Base-by-base conservation (phyloP, 2,797 vertebrate genomes). In the Xerus rutilus region DNA sequence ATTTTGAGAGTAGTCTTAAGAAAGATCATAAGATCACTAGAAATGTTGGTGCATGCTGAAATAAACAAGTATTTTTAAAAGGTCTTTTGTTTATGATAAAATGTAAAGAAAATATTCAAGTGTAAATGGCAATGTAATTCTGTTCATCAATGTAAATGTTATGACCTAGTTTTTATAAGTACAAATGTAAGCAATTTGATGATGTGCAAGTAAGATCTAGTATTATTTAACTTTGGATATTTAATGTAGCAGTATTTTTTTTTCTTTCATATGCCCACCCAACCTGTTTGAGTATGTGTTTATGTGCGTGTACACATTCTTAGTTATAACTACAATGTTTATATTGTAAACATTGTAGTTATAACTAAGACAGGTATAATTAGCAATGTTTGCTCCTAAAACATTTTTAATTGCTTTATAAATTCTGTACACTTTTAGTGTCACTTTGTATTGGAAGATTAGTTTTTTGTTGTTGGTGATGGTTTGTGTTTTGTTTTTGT, bases 361-460 rank as follows among this genome's bases (percentile, higher is more conserved):
- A 57, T 57, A 57, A 57, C 54, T 21, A 57, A 57, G 54, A 57
- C 18, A 57, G 54, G 21, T 57, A 57, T 57, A 57, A 57, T 57
- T 57, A 57, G 54, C 54, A 62, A 43, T 81, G 57, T 93, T 93
- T 97, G 14, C 64, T 81, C 78, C 57, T 35, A 54, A 57, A 74
- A 47, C 10, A 43, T 21, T 72, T 97, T 97, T 93, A 91, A 95
- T 86, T 89, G 30, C 73, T 89, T 23, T 73, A 35, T 85, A 95
- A 84, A 77, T 95, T 91, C 69, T 82, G 93, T 91, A 64, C 1
- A 4, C 49, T 84, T 97, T 83, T 43, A 88, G 11, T 0, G 0
- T 86, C 67, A 62, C 54, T 95, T 97, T 91, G 86, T 96, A 83
- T 83, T 91, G 30, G 20, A 86, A 92, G 57, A 95, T 67, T 76